phyloP scores from a whole-genome alignment of 2,888 invertebrate species.

The Netelia fuscicornis region DNA sequence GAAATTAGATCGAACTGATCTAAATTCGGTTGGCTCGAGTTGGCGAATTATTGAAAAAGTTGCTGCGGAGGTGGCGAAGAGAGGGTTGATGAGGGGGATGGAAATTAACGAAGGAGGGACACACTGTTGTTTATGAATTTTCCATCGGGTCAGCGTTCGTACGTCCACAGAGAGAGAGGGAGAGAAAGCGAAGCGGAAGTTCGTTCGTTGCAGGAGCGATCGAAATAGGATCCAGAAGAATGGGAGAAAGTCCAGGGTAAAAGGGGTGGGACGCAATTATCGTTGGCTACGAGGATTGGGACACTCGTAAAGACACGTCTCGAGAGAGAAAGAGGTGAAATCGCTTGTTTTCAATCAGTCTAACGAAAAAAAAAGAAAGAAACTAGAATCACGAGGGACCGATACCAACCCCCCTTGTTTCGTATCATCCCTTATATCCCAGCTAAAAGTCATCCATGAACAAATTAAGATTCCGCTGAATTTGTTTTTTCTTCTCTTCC shows the following conservation, averaged over 20 bases:
- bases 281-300: conserved; percentile 1
- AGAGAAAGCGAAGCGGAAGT: neutral
- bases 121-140: too few relatives aligned
- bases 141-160: too few relatives aligned
- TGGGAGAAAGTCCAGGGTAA: neutral
- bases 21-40: neutral
- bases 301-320: neutral
- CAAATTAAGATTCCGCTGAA: neutral
- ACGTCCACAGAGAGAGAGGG: too few relatives aligned
- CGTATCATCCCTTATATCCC: neutral
- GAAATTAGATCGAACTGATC: too few relatives aligned
- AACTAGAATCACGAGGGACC: conserved; percentile 31
- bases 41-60: neutral
- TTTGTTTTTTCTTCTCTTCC: too few relatives aligned
- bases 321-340: conserved; percentile 42
- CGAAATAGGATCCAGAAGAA: conserved; percentile 58
- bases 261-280: neutral
- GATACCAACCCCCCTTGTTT: conserved; percentile 23
- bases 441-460: neutral
- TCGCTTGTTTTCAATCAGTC: conserved; percentile 54
- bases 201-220: neutral
- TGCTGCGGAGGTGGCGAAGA: neutral
- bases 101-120: too few relatives aligned
- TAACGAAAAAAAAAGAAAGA: conserved; percentile 20
- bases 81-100: neutral